Conservation (phyloP, 2,888 invertebrate species). For the Congeria kusceri region DNA sequence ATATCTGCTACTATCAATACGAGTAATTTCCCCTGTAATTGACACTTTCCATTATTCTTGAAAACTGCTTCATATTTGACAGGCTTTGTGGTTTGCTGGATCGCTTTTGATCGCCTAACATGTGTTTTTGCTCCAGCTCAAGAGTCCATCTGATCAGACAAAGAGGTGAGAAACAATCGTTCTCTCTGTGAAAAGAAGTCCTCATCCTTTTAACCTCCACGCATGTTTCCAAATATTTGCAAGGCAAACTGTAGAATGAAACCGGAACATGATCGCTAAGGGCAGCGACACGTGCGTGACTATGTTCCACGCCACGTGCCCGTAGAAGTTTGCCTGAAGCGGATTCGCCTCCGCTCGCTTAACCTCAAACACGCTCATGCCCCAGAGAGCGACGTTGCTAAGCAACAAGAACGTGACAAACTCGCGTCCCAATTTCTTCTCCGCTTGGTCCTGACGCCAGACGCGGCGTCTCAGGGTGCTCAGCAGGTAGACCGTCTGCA, state of each 20-base stretch:
- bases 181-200: no score
- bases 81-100: no score
- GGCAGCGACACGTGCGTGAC: constrained; percentile 96
- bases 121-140: no score
- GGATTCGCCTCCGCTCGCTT: constrained; percentile 97
- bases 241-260: constrained; percentile 96
- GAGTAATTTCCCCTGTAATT: no score
- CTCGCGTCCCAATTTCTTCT: constrained; percentile 97
- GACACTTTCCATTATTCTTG: no score
- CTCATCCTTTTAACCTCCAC: constrained; percentile 84
- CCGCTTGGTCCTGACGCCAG: constrained; percentile 95
- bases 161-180: no score
- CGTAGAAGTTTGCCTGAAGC: constrained; percentile 96
- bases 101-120: no score
- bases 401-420: constrained; percentile 97
- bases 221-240: constrained; percentile 98
- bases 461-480: constrained; percentile 96
- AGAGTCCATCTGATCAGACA: no score
- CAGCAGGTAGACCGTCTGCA: constrained; percentile 96
- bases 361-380: constrained; percentile 94
- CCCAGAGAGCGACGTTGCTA: constrained; percentile 98
- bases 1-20: no score
- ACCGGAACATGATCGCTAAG: constrained; percentile 97
- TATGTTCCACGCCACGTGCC: constrained; percentile 96
- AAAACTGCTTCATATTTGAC: no score